A percentile compares a stretch with the other conserved stretches of the same genome.
phyloP scores from a whole-genome alignment of 2,797 vertebrate genomes.

The Molossus molossus region DNA sequence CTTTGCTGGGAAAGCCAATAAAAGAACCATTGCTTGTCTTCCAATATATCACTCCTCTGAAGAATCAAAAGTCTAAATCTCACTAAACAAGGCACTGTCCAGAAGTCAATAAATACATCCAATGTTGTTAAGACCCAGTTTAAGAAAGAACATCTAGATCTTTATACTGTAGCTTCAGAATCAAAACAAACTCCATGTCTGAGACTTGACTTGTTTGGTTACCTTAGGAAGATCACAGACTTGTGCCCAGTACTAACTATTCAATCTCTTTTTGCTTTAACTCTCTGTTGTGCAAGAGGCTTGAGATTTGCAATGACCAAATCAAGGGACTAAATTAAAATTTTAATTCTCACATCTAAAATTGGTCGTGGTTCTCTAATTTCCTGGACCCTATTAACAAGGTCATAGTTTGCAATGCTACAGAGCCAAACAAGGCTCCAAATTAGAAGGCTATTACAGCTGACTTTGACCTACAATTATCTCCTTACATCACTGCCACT shows the following conservation, averaged over 20 bases:
- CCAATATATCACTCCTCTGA: slow-evolving; percentile 71
- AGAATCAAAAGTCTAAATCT: slow-evolving; percentile 77
- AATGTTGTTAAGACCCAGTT: background rate
- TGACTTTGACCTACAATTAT: background rate
- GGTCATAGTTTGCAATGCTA: background rate
- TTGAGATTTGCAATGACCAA: background rate
- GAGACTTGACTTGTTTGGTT: background rate
- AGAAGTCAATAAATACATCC: background rate
- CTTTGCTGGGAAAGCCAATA: slow-evolving; percentile 75
- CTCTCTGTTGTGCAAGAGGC: background rate
- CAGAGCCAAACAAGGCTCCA: background rate
- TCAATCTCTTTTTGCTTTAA: background rate
- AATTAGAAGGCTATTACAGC: background rate
- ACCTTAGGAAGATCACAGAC: background rate
- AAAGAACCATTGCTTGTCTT: slow-evolving; percentile 71
- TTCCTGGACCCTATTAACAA: background rate
- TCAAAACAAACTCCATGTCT: background rate
- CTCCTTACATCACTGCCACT: background rate
- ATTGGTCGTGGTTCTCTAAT: background rate
- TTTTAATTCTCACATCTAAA: background rate
- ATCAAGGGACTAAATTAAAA: background rate
- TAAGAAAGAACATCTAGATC: background rate
- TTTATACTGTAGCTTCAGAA: background rate
- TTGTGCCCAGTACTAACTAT: background rate
- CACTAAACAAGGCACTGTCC: background rate